Evolutionary conservation across 1,140 invertebrate species (phyloP).

Genomic region (Drosophila grimshawi): DNA sequence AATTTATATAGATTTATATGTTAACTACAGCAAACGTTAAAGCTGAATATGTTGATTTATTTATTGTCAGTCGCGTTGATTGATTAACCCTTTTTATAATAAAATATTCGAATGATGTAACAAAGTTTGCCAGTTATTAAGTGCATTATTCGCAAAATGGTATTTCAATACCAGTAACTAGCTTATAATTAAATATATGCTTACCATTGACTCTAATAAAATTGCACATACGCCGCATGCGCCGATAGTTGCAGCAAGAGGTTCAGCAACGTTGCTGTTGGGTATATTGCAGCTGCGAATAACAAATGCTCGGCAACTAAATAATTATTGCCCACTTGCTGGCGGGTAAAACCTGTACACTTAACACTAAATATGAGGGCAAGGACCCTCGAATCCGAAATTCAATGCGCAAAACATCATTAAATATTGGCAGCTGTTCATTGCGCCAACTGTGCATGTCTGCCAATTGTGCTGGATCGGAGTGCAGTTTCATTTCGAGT

Average conservation of each 20-base stretch:
- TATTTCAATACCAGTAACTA: not conserved
- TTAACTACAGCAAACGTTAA: too few relatives aligned
- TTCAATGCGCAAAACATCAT: conserved; percentile 46
- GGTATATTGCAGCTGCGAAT: conserved; percentile 10
- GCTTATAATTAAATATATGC: not conserved
- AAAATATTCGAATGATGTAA: too few relatives aligned
- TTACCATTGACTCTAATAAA: not conserved
- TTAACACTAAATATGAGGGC: not conserved
- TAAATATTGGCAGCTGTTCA: conserved; percentile 66
- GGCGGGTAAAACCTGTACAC: conserved; percentile 21
- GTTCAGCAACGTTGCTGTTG: conserved; percentile 11
- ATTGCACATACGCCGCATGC: conserved; percentile 16
- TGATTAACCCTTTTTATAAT: too few relatives aligned
- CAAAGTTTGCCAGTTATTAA: too few relatives aligned
- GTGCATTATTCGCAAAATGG: too few relatives aligned
- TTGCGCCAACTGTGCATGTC: conserved; percentile 26
- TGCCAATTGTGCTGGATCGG: conserved; percentile 31
- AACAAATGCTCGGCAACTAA: conserved; percentile 43
- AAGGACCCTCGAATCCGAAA: conserved; percentile 30
- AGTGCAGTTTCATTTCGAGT: not conserved
- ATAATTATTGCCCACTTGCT: conserved; percentile 65
- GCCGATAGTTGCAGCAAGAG: not conserved
- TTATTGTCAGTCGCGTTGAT: too few relatives aligned
- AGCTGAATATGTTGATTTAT: too few relatives aligned
- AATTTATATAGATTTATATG: too few relatives aligned